Percentiles rank a stretch among this genome's conserved stretches.
phyloP scores from a whole-genome alignment of 2,113 vertebrate genomes.

The Sceloporus undulatus region DNA sequence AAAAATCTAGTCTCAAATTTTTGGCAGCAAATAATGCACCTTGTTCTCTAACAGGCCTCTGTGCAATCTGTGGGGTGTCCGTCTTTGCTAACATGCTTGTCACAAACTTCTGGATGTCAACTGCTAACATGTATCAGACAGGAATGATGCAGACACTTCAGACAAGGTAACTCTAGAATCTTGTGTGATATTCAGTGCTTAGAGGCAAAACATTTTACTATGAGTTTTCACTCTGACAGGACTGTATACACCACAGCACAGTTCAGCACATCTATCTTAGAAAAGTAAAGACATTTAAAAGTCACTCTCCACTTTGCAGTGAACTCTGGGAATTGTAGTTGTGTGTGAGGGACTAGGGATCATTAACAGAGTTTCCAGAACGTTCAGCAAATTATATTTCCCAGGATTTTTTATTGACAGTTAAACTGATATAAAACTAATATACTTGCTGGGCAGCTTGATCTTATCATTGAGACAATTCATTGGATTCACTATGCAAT shows the following conservation, averaged over 20 bases:
- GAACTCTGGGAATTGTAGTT: neutral
- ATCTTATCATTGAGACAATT: neutral
- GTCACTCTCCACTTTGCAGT: neutral
- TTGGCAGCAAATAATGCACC: neutral
- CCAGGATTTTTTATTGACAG: neutral
- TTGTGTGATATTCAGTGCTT: fast-evolving
- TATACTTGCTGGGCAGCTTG: neutral
- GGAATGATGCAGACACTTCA: slow-evolving; percentile 78
- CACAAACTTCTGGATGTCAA: slow-evolving; percentile 89
- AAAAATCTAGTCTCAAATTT: neutral
- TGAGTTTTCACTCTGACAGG: neutral
- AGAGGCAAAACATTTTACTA: neutral
- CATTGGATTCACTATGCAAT: neutral
- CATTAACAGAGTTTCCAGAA: neutral
- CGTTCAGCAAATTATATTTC: neutral
- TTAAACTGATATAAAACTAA: neutral
- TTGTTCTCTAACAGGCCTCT: slow-evolving; percentile 79
- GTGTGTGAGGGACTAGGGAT: neutral
- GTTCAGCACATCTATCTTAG: no score
- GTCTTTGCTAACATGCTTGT: slow-evolving; percentile 94
- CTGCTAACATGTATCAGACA: slow-evolving; percentile 76
- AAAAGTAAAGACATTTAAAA: neutral
- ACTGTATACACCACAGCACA: neutral
- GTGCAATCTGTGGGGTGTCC: slow-evolving; percentile 89
- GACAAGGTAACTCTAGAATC: slow-evolving; percentile 74